Percentiles rank a stretch among this genome's conserved stretches.
Conservation (phyloP, 30 jellyfish, hydroid and myxozoan genomes). For the Turritopsis rubra region DNA sequence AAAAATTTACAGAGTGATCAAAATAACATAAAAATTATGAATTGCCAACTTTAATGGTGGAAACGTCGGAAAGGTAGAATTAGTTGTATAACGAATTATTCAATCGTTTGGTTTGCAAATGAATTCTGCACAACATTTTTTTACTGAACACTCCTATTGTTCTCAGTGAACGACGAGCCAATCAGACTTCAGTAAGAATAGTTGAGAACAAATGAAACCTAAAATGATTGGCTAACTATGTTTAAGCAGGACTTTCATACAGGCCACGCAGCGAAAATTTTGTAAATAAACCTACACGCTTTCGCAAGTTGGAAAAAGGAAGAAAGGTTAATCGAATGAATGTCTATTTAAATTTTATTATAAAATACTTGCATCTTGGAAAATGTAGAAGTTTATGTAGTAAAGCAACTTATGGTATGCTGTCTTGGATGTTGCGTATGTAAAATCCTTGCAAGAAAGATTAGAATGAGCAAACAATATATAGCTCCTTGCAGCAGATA, state of each 20-base stretch:
- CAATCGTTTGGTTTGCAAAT: background rate
- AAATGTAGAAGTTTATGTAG: no score
- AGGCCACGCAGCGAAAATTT: background rate
- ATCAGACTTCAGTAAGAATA: background rate
- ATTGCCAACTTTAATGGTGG: background rate
- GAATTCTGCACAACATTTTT: background rate
- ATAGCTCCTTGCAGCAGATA: no score
- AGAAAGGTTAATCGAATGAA: no score
- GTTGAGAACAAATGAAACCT: background rate
- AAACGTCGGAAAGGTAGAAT: background rate
- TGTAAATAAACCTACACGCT: background rate
- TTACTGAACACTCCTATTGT: background rate
- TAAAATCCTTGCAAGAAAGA: no score
- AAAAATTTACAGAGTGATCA: background rate
- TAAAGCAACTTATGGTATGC: no score
- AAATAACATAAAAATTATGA: background rate
- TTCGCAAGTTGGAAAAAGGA: no score
- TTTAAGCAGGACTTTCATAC: background rate
- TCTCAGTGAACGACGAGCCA: background rate
- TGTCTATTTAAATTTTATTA: no score
- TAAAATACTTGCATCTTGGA: no score
- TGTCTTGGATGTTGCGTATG: no score
- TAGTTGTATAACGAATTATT: background rate
- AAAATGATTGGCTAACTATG: background rate
- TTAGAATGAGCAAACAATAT: no score